A percentile compares a stretch with the other conserved stretches of the same genome.
These are phyloP conservation scores for Meandrusa payeni DNA, from an alignment of 2,888 invertebrate species.

Conservation along the genomic window DNA sequence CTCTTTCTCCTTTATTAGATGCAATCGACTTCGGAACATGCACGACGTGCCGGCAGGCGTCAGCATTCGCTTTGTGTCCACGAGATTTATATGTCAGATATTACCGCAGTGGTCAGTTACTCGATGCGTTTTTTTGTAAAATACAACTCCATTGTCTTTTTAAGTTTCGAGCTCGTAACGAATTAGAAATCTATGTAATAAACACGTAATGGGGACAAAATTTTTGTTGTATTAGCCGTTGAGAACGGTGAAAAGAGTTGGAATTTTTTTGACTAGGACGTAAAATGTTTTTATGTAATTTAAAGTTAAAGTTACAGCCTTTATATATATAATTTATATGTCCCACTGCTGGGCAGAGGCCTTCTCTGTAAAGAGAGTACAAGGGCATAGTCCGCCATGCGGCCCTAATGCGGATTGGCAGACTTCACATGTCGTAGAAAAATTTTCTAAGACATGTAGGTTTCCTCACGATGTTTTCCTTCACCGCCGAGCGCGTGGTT, in stretches of 20 bases:
- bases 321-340: too few relatives aligned
- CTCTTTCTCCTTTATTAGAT: constrained; percentile 57
- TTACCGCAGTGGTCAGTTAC: constrained; percentile 23
- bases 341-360: too few relatives aligned
- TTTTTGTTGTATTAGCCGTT: background rate
- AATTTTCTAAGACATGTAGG: too few relatives aligned
- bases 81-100: constrained; percentile 29
- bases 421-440: too few relatives aligned
- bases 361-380: too few relatives aligned
- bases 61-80: constrained; percentile 19
- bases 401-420: too few relatives aligned
- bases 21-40: constrained; percentile 41
- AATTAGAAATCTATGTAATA: constrained; percentile 7
- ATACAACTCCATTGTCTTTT: background rate
- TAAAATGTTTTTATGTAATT: too few relatives aligned
- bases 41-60: constrained; percentile 34
- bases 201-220: background rate
- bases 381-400: too few relatives aligned
- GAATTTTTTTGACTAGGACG: too few relatives aligned
- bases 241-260: background rate
- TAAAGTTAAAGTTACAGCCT: too few relatives aligned
- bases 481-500: too few relatives aligned
- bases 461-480: too few relatives aligned
- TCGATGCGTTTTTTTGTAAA: background rate
- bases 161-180: background rate